Conservation (phyloP, 2,797 vertebrate genomes). For the Gymnoscopelus microlampas region DNA sequence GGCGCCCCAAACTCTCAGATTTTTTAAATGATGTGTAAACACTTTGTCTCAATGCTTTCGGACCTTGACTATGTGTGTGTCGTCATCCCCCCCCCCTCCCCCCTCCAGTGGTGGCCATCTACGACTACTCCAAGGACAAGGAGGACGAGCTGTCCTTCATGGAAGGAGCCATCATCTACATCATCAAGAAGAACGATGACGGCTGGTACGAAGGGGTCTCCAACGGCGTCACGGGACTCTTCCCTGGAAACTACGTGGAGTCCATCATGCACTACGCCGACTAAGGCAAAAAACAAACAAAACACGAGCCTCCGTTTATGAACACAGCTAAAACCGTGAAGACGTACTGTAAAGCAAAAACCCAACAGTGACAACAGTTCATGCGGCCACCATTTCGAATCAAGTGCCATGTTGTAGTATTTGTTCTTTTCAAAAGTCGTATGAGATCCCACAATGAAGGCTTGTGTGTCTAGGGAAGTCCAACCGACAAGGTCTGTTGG, state of each 20-base stretch:
- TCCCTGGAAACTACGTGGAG: conserved; percentile 98
- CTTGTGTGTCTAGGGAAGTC: conserved; percentile 7
- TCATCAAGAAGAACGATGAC: conserved; percentile 99
- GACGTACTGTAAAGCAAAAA: conserved; percentile 57
- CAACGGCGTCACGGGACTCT: conserved; percentile 96
- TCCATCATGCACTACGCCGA: conserved; percentile 99
- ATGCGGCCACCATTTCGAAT: conserved; percentile 52
- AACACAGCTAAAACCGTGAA: conserved; percentile 47
- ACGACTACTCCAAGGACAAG: conserved; percentile 98
- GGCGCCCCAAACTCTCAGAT: too few relatives aligned
- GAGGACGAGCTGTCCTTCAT: conserved; percentile 98
- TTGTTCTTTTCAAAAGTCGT: conserved; percentile 30
- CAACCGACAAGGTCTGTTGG: conserved; percentile 42
- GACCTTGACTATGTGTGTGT: neutral
- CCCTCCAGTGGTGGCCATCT: conserved; percentile 94
- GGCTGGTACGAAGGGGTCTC: conserved; percentile 98
- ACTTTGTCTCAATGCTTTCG: neutral
- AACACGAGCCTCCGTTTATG: conserved; percentile 39
- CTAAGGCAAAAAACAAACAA: conserved; percentile 69
- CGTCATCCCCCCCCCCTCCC: conserved; percentile 14
- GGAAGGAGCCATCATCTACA: conserved; percentile 99
- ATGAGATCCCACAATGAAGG: too few relatives aligned
- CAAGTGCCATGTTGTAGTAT: conserved; percentile 70
- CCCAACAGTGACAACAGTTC: conserved; percentile 38
- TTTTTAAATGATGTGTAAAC: too few relatives aligned